A percentile compares a stretch with the other conserved stretches of the same genome.
Evolutionary conservation across 2,113 vertebrate species (phyloP).

Genomic region (Formicarius rufipectus): DNA sequence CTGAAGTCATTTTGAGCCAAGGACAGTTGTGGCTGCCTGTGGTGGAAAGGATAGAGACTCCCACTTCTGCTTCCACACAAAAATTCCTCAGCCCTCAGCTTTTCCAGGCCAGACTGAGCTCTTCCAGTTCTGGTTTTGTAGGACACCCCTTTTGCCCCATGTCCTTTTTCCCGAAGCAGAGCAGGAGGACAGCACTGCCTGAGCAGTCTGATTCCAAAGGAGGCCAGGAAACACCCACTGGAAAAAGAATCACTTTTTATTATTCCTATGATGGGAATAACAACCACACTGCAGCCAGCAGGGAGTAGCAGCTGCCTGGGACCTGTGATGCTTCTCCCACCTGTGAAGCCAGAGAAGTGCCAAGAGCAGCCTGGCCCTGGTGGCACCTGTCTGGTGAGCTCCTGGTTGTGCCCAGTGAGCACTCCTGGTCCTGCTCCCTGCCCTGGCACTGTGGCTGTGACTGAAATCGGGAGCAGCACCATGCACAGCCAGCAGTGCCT

Average conservation of each 20-base stretch:
- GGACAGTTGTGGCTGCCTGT: neutral
- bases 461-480: neutral
- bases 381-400: neutral
- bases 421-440: neutral
- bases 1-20: neutral
- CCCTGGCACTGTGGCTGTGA: neutral
- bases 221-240: neutral
- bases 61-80: neutral
- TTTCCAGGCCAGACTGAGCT: neutral
- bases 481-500: neutral
- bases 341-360: neutral
- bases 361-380: neutral
- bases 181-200: neutral
- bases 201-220: neutral
- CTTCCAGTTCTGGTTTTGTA: neutral
- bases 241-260: neutral
- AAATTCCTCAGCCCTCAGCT: neutral
- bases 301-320: neutral
- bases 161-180: neutral
- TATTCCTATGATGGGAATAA: neutral
- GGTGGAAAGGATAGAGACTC: neutral
- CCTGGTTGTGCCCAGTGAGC: neutral
- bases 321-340: neutral
- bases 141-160: rapidly evolving
- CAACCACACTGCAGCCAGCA: neutral